Evolutionary conservation across 2,888 invertebrate species (phyloP).

Genomic region (Aphidoletes aphidimyza): DNA sequence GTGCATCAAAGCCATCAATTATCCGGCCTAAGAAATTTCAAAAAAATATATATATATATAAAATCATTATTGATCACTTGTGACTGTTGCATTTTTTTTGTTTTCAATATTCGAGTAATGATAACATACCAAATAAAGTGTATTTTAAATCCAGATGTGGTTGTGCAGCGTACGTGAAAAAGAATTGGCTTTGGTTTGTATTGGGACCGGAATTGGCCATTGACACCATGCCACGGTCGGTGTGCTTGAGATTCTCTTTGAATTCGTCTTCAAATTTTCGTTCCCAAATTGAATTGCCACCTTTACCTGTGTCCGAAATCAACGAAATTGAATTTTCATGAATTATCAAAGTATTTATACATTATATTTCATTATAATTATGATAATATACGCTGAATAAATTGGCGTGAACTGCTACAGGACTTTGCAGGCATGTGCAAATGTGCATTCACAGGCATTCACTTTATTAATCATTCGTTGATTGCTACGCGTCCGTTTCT

Average conservation of each 20-base stretch:
- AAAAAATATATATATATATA: not conserved
- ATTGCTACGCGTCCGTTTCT: no score
- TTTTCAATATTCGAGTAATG: not conserved
- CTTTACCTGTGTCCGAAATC: constrained; percentile 96
- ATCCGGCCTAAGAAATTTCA: constrained; percentile 68
- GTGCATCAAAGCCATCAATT: constrained; percentile 95
- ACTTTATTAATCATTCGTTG: no score
- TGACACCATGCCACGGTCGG: constrained; percentile 86
- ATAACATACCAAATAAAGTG: constrained; percentile 80
- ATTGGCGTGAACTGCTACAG: no score
- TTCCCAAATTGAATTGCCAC: constrained; percentile 96
- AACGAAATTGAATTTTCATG: no score
- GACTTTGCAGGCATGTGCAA: no score
- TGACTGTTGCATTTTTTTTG: constrained; percentile 75
- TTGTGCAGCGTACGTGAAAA: constrained; percentile 93
- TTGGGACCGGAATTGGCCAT: constrained; percentile 99
- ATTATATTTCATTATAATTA: no score
- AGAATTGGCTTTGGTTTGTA: constrained; percentile 98
- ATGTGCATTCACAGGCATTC: no score
- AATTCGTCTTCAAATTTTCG: constrained; percentile 97
- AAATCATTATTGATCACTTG: constrained; percentile 59
- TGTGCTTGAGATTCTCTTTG: constrained; percentile 93
- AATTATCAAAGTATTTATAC: no score
- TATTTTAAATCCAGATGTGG: constrained; percentile 97
- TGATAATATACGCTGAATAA: no score